Base-by-base conservation (phyloP, 2,888 invertebrate species). In the Aspidiotus destructor region DNA sequence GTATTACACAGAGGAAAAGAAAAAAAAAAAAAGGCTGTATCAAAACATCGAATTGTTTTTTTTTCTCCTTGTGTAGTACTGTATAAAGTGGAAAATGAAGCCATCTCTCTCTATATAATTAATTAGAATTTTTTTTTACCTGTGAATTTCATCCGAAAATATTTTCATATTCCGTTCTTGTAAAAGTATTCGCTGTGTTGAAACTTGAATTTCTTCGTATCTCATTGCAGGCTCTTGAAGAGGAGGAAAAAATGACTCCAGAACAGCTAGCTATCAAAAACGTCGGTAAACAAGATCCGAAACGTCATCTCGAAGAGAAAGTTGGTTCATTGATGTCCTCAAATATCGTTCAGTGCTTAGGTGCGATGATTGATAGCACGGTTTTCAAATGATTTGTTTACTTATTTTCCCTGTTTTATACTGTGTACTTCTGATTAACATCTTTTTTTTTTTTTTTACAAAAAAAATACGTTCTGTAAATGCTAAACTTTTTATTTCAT, bases 211-310 rank as follows among this genome's bases (percentile, higher is more conserved):
- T 8, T 8, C 28, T 17, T 28, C 16, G 1, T 40, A 42, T 71
- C 70, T 61, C 68, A 69, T 75, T 74, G 48, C 73, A 87, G 84
- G 92, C 98, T 8, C 80, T 99, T 71, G 98, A 99, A 79, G 99
- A 99, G 75, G 99, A 99, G 78, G 98, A 99, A 76, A 97, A 95
- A 78, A 97, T 99, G 97, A 98, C 98, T 6, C 93, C 96, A 1
- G 97, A 98, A 79, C 98, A 99, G 78, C 80, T 99, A 79, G 99
- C 97, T 17, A 98, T 99, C 76, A 99, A 99, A 79, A 99, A 99
- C 81, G 98, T 99, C 71, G 99, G 99, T 68, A 99, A 92, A 79
- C 91, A 95, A 79, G 99, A 99, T 78, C 99, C 99, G 28, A 99
- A 99, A 80, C 86, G 99, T 74, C 99, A 99, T 85, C 83, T 99